Evolutionary conservation across 1,140 invertebrate species (phyloP).

Genomic region (Drosophila funebris): DNA sequence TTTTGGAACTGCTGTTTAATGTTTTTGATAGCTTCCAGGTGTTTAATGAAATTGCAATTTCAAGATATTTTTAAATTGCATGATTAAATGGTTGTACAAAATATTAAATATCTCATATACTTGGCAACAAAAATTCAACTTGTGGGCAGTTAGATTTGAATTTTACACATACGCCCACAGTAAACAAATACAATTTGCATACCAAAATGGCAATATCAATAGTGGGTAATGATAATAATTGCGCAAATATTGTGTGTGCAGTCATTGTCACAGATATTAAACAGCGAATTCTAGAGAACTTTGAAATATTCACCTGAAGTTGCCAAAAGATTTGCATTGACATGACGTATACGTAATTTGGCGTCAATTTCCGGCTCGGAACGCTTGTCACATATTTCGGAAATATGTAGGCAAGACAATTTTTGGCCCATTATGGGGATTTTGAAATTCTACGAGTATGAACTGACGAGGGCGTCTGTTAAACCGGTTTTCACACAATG

Average conservation of each 20-base stretch:
- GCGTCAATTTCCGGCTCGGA: not conserved
- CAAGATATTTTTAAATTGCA: slow-evolving; percentile 18
- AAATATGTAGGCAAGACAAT: slow-evolving; percentile 15
- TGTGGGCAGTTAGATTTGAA: slow-evolving; percentile 30
- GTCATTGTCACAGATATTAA: not conserved
- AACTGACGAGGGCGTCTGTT: slow-evolving; percentile 13
- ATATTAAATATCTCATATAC: not conserved
- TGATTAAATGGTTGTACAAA: slow-evolving; percentile 7
- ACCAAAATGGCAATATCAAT: slow-evolving; percentile 32
- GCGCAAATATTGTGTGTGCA: slow-evolving; percentile 7
- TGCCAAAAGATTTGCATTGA: slow-evolving; percentile 32
- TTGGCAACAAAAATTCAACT: not conserved
- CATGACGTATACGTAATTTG: slow-evolving; percentile 44
- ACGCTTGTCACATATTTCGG: not conserved
- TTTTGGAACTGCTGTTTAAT: slow-evolving; percentile 38
- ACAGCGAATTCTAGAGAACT: not conserved
- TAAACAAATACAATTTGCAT: slow-evolving; percentile 15
- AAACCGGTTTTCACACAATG: slow-evolving; percentile 29
- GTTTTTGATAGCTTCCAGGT: slow-evolving; percentile 41
- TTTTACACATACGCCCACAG: slow-evolving; percentile 29
- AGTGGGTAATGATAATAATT: slow-evolving; percentile 24
- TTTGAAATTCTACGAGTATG: not conserved
- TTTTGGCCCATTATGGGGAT: slow-evolving; percentile 42
- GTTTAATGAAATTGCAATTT: slow-evolving; percentile 34
- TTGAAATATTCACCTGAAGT: slow-evolving; percentile 17